These are phyloP conservation scores for Petaurus breviceps DNA, from an alignment of 2,113 vertebrate genomes.

Conservation along the genomic window DNA sequence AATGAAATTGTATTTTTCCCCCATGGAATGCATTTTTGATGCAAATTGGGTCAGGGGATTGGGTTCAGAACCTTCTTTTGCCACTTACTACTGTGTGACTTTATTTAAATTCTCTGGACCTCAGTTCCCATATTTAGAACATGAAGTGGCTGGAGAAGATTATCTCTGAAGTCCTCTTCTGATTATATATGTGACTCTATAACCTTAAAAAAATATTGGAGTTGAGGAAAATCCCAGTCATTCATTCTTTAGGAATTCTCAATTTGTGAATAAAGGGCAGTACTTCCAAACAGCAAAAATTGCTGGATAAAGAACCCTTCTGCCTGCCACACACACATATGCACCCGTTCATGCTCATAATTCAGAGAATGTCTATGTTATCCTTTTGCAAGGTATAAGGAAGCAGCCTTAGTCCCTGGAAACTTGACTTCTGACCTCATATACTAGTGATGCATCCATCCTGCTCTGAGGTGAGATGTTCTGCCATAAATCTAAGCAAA, in stretches of 20 bases:
- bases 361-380: background rate
- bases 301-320: background rate
- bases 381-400: background rate
- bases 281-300: background rate
- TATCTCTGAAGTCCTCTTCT: background rate
- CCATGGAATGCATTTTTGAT: background rate
- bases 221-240: background rate
- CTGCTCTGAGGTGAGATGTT: background rate
- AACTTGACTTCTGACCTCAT: background rate
- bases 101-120: background rate
- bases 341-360: background rate
- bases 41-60: background rate
- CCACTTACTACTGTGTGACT: background rate
- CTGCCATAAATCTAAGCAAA: background rate
- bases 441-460: background rate
- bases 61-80: background rate
- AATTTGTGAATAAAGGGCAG: background rate
- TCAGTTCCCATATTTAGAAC: background rate
- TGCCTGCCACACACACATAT: background rate
- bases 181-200: background rate
- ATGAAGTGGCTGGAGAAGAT: background rate
- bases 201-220: background rate
- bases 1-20: background rate
- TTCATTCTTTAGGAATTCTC: background rate
- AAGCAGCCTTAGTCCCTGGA: background rate